Conservation (phyloP, 37 sponge, comb jelly and placozoan species). For the Cladorhizidae sp. region DNA sequence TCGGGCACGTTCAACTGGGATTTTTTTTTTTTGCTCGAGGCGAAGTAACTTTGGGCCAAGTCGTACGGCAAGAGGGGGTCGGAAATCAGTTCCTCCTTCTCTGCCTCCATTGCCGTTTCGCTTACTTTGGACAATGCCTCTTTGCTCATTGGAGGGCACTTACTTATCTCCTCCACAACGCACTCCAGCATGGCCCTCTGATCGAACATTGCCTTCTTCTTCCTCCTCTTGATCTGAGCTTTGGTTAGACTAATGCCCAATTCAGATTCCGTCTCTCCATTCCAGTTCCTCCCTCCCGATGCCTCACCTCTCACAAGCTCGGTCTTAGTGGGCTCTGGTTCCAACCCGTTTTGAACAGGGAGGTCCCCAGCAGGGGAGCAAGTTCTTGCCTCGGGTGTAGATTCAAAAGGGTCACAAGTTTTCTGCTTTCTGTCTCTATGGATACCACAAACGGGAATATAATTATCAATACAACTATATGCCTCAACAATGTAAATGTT, state of each 20-base stretch:
- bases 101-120: not conserved
- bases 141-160: not conserved
- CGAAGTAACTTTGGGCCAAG: no score
- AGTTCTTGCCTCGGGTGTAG: not conserved
- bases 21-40: no score
- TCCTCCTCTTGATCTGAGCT: not conserved
- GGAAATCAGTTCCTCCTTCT: not conserved
- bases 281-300: not conserved
- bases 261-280: not conserved
- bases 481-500: no score
- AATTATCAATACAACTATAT: no score
- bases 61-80: not conserved
- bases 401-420: no score
- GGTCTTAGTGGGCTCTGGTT: not conserved
- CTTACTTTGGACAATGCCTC: not conserved
- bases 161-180: not conserved
- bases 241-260: not conserved
- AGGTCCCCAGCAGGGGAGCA: not conserved
- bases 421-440: no score
- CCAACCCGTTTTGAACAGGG: not conserved
- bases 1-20: no score
- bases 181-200: not conserved
- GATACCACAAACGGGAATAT: no score
- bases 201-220: slow-evolving; percentile 3
- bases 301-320: not conserved